Conservation (phyloP, 2,113 vertebrate genomes). For the Lagopus leucura region DNA sequence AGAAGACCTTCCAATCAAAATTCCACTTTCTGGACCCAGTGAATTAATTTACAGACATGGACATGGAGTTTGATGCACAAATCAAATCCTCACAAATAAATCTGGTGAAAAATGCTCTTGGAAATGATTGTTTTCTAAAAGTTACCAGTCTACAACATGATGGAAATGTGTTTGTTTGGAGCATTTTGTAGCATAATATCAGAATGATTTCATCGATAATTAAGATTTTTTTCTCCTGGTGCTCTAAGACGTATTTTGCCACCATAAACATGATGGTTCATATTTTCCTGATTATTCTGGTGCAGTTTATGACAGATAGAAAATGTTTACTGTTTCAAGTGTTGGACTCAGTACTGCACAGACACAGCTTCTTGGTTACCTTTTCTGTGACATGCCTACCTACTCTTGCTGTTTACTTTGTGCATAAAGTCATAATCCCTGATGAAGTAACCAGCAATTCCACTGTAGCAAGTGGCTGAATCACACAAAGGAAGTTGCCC, state of each 20-base stretch:
- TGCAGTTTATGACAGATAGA: neutral
- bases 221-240: accelerated
- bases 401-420: slow-evolving; percentile 36
- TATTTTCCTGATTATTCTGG: neutral
- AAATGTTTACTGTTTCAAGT: neutral
- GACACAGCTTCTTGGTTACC: neutral
- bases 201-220: neutral
- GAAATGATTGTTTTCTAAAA: slow-evolving; percentile 14
- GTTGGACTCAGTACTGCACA: neutral
- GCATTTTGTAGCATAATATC: neutral
- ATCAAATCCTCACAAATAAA: slow-evolving; percentile 47
- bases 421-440: slow-evolving; percentile 63
- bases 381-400: neutral
- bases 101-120: neutral
- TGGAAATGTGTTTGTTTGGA: neutral
- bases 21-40: slow-evolving; percentile 16
- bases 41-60: neutral
- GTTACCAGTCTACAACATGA: neutral
- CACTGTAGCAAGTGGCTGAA: slow-evolving; percentile 16
- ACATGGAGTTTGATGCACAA: neutral
- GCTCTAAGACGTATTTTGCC: neutral
- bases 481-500: slow-evolving; percentile 4
- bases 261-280: neutral
- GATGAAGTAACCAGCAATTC: slow-evolving; percentile 49
- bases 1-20: slow-evolving; percentile 63